phyloP scores from a whole-genome alignment of 2,113 vertebrate species.

The Nothocercus julius region DNA sequence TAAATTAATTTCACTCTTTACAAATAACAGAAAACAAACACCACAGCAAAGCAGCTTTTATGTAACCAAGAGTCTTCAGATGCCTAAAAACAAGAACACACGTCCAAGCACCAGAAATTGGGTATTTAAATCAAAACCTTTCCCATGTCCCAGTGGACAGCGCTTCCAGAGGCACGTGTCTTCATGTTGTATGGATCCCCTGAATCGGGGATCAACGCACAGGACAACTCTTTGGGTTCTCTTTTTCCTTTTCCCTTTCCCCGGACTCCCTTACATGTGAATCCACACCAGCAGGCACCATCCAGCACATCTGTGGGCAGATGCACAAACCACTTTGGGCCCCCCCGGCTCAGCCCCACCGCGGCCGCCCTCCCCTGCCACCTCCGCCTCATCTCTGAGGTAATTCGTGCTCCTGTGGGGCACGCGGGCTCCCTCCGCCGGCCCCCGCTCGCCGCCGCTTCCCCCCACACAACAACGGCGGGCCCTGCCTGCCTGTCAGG shows the following conservation, averaged over 20 bases:
- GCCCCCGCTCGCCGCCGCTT: too few relatives aligned
- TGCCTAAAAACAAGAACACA: neutral
- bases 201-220: too few relatives aligned
- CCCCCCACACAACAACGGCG: too few relatives aligned
- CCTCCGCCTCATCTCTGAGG: too few relatives aligned
- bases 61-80: neutral
- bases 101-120: rapidly evolving
- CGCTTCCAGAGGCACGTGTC: rapidly evolving
- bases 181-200: rapidly evolving
- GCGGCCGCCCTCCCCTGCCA: too few relatives aligned
- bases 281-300: rapidly evolving
- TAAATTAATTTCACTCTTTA: neutral
- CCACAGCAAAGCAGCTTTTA: rapidly evolving
- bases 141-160: rapidly evolving
- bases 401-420: too few relatives aligned
- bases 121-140: rapidly evolving
- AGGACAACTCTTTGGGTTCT: rapidly evolving
- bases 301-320: too few relatives aligned
- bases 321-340: too few relatives aligned
- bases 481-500: too few relatives aligned
- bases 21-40: neutral
- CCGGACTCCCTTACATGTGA: rapidly evolving
- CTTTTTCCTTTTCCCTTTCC: neutral
- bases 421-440: too few relatives aligned
- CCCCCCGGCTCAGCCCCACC: too few relatives aligned